phyloP scores from a whole-genome alignment of 2,113 vertebrate genomes.

The Clarias macrocephalus region DNA sequence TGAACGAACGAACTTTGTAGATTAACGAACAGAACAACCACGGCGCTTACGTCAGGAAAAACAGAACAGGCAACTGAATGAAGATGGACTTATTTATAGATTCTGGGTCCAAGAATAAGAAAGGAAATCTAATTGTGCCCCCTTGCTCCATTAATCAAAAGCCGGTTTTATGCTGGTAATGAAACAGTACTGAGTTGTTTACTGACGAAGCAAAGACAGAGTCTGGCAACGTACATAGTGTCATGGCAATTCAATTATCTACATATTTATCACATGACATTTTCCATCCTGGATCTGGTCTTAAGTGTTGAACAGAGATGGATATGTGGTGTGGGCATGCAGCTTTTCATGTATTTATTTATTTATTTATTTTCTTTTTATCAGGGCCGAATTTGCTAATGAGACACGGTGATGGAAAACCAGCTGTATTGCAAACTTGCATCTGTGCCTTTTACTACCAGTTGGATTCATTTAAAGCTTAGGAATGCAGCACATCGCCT shows the following conservation, averaged over 20 bases:
- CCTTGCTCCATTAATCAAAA: conserved; percentile 15
- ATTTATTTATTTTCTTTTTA: not conserved
- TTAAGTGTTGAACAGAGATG: not conserved
- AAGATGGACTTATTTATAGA: conserved; percentile 57
- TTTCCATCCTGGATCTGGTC: not conserved
- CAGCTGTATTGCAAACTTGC: not conserved
- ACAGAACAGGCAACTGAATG: not conserved
- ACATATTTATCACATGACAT: conserved; percentile 41
- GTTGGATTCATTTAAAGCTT: not conserved
- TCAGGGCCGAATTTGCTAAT: not conserved
- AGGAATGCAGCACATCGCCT: not conserved
- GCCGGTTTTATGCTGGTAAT: conserved; percentile 28
- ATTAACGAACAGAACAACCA: too few relatives aligned
- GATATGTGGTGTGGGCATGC: not conserved
- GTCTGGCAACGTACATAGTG: conserved; percentile 49
- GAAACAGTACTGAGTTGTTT: conserved; percentile 41
- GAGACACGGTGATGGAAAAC: not conserved
- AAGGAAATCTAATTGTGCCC: conserved; percentile 50
- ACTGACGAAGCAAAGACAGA: conserved; percentile 39
- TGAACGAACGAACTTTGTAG: not conserved
- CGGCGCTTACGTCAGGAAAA: not conserved
- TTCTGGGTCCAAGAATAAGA: conserved; percentile 37
- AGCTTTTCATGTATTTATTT: too few relatives aligned
- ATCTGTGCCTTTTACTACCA: not conserved
- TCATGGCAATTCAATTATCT: conserved; percentile 59